Base-by-base conservation (phyloP, 30 jellyfish, hydroid and myxozoan species). In the Nemopilema nomurai region DNA sequence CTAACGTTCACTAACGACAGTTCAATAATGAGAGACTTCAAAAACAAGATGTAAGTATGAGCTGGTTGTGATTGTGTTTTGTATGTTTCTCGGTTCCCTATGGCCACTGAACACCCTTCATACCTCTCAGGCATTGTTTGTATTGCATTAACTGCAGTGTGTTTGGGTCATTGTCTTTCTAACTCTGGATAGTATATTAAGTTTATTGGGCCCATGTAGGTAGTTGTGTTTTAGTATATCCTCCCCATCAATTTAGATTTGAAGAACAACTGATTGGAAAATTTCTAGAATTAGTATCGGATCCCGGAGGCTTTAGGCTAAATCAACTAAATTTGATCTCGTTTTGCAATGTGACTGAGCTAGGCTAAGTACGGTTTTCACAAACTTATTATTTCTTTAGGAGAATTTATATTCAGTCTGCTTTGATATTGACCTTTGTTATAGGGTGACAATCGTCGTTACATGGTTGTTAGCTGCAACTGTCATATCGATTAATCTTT, bases 381-480 rank as follows among this genome's bases (percentile, higher is more conserved):
- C 13, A 6, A 6, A 41, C 57, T 41, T 3, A 13, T 13, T 3
- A 41, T 41, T 13, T 13, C 13, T 41, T 41, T 3, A 41, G 13
- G 13, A 41, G 9, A 41, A 41, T 3, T 13, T 6, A 41, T 6
- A 13, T 3, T 41, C 6, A 41, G 57, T 13, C 6, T 41, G 13
- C 13, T 74, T 32, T n/a, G 41, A 20, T 49, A 21, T 9, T 62
- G 19, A 29, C 64, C 28, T 67, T 23, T 51, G 0, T 69, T 74
- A 28, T 51, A 92, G 98, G 87, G 25, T 92, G 1, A 41, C 82
- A 22, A 81, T 71, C 62, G 53, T 64, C 21, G 70, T 88, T 4
- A 92, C 96, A 21, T 92, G 98, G 98, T 78, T 92, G 70, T 75
- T 92, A 49, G 98, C 98, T 4, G 90, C 70, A 9, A 62, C 92